Evolutionary conservation across 2,888 invertebrate species (phyloP), one percentile per base, ranked within the genome.

Genomic region (Coleophora flavipennella): DNA sequence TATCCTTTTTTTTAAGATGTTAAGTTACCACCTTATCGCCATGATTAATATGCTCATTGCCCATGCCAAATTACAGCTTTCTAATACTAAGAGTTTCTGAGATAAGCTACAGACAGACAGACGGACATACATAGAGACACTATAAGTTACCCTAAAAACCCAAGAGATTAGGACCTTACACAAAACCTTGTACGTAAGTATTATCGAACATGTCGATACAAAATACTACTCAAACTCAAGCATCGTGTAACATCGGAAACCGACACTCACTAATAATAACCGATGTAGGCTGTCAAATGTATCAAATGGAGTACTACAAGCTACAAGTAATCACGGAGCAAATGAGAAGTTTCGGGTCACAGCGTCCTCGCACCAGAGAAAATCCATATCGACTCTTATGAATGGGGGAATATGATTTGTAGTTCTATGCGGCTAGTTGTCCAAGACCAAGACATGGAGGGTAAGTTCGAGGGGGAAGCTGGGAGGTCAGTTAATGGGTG

Each of bases 401-500:
- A 33, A 33, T 33, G 44, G 44, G 40, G 38, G 41, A 46, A 48
- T 48, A 46, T 42, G 38, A 42, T 46, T 56, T 55, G 53, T 20
- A 4, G 20, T 53, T 49, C 46, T 48, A 52, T 7, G 53, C 58
- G 63, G 49, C 57, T 51, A 52, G 53, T 64, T 68, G 68, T 64
- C n/a, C 28, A 14, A 7, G 20, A 20, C 65, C 67, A 73, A 77
- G 74, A 69, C 55, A 62, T 52, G 50, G 50, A 59, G 75, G 70
- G 76, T 70, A 72, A 66, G 67, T 72, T 67, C 63, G 63, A 60
- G 67, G 62, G 67, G 70, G 73, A 50, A 65, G 59, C 66, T 61
- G 67, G 67, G 71, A 77, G 78, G 80, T 81, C 77, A 74, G 60
- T 75, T 84, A 84, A 84, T 83, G 79, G 80, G 64, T 70, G 74